Base-by-base conservation (phyloP, 2,888 invertebrate genomes). In the Augiades crinisus region DNA sequence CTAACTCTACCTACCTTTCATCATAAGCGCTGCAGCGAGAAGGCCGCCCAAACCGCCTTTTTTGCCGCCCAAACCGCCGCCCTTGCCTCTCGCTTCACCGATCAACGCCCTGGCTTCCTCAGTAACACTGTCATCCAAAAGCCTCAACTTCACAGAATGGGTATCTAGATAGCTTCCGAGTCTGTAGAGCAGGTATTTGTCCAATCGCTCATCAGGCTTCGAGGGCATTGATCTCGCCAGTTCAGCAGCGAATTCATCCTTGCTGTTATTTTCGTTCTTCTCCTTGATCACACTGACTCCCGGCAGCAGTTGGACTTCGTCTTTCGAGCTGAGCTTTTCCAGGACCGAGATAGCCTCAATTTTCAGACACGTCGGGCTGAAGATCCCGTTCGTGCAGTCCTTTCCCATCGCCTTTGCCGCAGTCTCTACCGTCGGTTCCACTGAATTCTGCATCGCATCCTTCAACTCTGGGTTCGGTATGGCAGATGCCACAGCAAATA, bases 211-310 rank as follows among this genome's bases (percentile, higher is more conserved):
- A 64, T 94, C 94, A 7, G 94, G 93, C 68, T 95, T 95, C 37
- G 94, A 93, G 0, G 95, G 95, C 67, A 94, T 93, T 37, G 94
- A 93, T 55, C 94, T 91, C 0, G 95, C 95, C 2, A 95, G 77
- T 70, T 95, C 95, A 62, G 84, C 91, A 0, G 94, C 93, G 58
- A 95, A 93, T 33, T 95, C 91, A 59, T 95, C 94, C 40, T 92
- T 92, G 19, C 92, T 88, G 10, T 90, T 91, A 54, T 85, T 89
- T 45, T 81, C 84, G 6, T 70, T 70, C 1, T 52, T 63, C 16
- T 82, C 77, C 57, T 93, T 93, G 30, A 95, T 92, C 14, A 96
- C 91, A 61, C 93, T 93, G 1, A 96, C 91, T 54, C 85, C 89
- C 10, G 85, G 88, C 1, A 84, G 57, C 0, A 85, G 63, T 8